Evolutionary conservation across 2,797 vertebrate genomes (phyloP).

Genomic region (Rhabdophis nuchalis): DNA sequence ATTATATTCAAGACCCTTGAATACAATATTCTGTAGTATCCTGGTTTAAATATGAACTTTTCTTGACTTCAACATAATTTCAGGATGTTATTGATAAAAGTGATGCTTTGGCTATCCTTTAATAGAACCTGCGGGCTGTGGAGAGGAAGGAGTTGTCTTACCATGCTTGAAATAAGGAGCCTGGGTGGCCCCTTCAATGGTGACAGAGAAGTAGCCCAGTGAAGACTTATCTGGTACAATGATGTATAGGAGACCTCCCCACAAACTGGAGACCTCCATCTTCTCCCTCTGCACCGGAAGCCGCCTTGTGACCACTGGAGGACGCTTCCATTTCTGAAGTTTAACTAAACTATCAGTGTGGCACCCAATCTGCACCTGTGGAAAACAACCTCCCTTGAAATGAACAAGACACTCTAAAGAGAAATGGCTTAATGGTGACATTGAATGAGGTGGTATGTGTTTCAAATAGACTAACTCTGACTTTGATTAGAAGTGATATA

Average conservation of each 20-base stretch:
- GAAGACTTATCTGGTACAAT: slow-evolving; percentile 63
- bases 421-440: not conserved
- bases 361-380: slow-evolving; percentile 50
- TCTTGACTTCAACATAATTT: too few relatives aligned
- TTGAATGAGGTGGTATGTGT: not conserved
- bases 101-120: too few relatives aligned
- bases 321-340: not conserved
- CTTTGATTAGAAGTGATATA: not conserved
- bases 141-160: slow-evolving; percentile 49
- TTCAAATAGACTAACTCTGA: not conserved
- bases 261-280: slow-evolving; percentile 63
- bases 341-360: slow-evolving; percentile 40
- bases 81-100: too few relatives aligned
- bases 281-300: slow-evolving; percentile 3
- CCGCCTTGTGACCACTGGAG: slow-evolving; percentile 27
- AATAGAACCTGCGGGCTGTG: too few relatives aligned
- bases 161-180: slow-evolving; percentile 76
- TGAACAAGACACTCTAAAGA: not conserved
- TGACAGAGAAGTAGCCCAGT: slow-evolving; percentile 47
- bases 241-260: slow-evolving; percentile 76
- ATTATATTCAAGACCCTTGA: not conserved
- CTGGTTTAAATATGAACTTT: too few relatives aligned
- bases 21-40: not conserved
- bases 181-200: slow-evolving; percentile 61
- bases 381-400: not conserved